Evolutionary conservation across 2,888 invertebrate genomes (phyloP).

Genomic region (Callimorpha dominula): DNA sequence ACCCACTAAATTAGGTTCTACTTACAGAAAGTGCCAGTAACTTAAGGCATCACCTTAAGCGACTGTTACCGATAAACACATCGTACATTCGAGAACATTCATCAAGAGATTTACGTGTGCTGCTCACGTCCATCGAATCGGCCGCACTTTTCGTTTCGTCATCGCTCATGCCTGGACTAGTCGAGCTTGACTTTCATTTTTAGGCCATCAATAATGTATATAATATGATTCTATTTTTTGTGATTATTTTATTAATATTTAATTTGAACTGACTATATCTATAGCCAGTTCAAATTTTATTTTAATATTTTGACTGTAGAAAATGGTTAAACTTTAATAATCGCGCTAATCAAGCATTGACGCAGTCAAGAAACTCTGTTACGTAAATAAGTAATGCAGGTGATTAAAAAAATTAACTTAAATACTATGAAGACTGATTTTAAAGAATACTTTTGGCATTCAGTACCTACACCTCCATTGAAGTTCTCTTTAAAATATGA

Average conservation of each 20-base stretch:
- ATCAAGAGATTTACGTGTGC: conserved; percentile 52
- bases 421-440: too few relatives aligned
- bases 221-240: conserved; percentile 10
- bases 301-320: not conserved
- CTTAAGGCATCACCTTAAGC: conserved; percentile 29
- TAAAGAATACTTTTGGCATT: too few relatives aligned
- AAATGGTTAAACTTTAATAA: too few relatives aligned
- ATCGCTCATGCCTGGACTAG: conserved; percentile 51
- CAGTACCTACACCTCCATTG: too few relatives aligned
- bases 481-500: too few relatives aligned
- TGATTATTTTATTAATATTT: not conserved
- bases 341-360: too few relatives aligned
- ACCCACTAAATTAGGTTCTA: conserved; percentile 27
- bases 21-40: conserved; percentile 28
- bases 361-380: too few relatives aligned
- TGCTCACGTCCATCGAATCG: conserved; percentile 43
- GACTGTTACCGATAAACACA: conserved; percentile 50
- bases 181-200: conserved; percentile 51
- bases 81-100: conserved; percentile 49
- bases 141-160: conserved; percentile 49
- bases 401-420: too few relatives aligned
- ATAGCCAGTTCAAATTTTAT: too few relatives aligned
- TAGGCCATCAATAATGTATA: conserved; percentile 49
- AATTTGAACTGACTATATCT: too few relatives aligned
- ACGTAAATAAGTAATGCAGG: too few relatives aligned